Percentiles rank a stretch among this genome's conserved stretches.
phyloP scores from a whole-genome alignment of 2,113 vertebrate genomes.

The Psilopsiagon aurifrons region DNA sequence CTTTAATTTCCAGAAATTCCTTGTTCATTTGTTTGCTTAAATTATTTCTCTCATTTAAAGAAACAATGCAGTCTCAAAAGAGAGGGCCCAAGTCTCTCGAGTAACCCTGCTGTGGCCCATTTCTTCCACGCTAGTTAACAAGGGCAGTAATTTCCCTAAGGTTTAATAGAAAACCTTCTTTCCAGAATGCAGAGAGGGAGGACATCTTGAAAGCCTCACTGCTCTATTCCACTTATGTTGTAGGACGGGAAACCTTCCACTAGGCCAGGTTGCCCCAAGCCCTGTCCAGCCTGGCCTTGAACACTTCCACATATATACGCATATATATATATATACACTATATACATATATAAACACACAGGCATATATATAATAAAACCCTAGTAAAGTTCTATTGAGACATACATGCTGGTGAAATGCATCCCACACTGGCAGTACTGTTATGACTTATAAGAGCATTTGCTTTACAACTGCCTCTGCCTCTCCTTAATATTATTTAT shows the following conservation, averaged over 20 bases:
- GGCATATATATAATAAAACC: not conserved
- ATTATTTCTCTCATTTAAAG: constrained; percentile 65
- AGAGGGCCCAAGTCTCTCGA: constrained; percentile 21
- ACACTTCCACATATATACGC: not conserved
- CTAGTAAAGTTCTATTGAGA: not conserved
- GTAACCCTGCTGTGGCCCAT: constrained; percentile 47
- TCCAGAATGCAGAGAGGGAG: constrained; percentile 1
- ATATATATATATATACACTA: not conserved
- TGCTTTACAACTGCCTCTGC: not conserved
- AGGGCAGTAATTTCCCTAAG: constrained; percentile 53
- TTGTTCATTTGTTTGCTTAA: constrained; percentile 63
- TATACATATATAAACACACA: not conserved
- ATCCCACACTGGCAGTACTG: not conserved
- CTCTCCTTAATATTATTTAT: constrained; percentile 6
- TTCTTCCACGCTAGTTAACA: constrained; percentile 35
- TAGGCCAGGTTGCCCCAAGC: not conserved
- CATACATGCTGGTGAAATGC: not conserved
- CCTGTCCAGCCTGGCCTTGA: not conserved
- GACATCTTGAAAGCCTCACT: not conserved
- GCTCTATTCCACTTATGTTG: not conserved
- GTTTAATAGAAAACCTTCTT: constrained; percentile 52
- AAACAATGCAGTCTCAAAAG: constrained; percentile 44
- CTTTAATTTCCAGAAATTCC: constrained; percentile 64
- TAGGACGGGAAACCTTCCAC: not conserved
- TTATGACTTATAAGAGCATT: not conserved